Conservation (phyloP, 2,797 vertebrate genomes). For the Eremophila alpestris region DNA sequence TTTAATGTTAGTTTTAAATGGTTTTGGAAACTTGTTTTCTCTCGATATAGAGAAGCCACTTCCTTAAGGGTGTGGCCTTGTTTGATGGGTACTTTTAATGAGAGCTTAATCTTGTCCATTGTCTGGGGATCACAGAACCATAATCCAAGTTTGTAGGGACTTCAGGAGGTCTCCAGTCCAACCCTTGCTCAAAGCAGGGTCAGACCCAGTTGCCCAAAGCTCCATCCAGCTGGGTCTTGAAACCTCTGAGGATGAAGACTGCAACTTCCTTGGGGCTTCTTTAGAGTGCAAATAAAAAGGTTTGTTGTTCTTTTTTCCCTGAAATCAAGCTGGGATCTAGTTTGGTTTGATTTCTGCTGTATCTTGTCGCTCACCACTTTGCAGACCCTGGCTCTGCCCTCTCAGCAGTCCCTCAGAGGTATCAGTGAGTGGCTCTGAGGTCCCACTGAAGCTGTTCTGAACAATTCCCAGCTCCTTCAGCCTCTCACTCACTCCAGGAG, state of each 20-base stretch:
- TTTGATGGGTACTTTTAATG: neutral
- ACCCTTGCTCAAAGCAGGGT: neutral
- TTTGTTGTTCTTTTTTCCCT: neutral
- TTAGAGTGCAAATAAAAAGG: neutral
- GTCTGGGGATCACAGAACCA: neutral
- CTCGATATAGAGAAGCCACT: neutral
- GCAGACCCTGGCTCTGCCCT: neutral
- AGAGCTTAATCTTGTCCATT: conserved; percentile 12
- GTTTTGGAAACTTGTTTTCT: neutral
- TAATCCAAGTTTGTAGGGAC: neutral
- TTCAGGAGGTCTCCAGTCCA: neutral
- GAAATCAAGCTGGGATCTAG: neutral
- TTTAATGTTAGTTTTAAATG: neutral
- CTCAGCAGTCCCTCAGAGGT: neutral
- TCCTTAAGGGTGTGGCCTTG: neutral
- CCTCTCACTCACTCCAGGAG: neutral
- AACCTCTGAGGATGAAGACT: neutral
- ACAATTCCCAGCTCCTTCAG: neutral
- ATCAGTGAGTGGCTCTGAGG: neutral
- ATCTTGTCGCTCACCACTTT: neutral
- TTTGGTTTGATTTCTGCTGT: neutral
- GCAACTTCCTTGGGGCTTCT: neutral
- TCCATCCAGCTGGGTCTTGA: neutral
- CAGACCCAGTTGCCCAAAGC: neutral
- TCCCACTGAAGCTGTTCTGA: neutral